Evolutionary conservation across 1,140 invertebrate species (phyloP).

Genomic region (Gryllus bimaculatus): DNA sequence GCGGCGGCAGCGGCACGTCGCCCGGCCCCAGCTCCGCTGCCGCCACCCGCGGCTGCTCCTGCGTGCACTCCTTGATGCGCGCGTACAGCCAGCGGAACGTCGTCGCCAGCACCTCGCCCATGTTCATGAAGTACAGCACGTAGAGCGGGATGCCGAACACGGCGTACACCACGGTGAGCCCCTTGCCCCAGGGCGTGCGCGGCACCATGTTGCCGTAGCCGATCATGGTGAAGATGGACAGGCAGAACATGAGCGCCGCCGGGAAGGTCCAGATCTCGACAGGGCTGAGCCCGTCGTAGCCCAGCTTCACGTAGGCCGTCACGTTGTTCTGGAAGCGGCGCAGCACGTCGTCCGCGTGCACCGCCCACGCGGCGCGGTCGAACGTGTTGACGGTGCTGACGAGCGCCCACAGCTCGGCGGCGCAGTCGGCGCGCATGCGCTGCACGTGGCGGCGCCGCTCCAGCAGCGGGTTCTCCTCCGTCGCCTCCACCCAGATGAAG

Average conservation of each 20-base stretch:
- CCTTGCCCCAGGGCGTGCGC: conserved; percentile 81
- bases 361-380: conserved; percentile 59
- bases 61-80: conserved; percentile 59
- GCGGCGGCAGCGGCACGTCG: conserved; percentile 31
- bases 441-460: conserved; percentile 33
- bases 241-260: conserved; percentile 74
- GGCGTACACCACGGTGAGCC: conserved; percentile 86
- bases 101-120: conserved; percentile 72
- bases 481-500: conserved; percentile 77
- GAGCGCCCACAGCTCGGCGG: conserved; percentile 60
- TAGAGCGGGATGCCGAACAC: conserved; percentile 91
- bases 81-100: conserved; percentile 46
- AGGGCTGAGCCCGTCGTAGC: conserved; percentile 64
- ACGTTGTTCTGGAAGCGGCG: conserved; percentile 61
- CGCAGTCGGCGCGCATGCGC: conserved; percentile 42
- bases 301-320: conserved; percentile 52
- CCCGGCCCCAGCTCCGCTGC: background rate
- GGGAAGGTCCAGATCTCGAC: conserved; percentile 74
- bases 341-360: conserved; percentile 54
- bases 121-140: conserved; percentile 79
- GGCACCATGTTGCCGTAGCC: conserved; percentile 93
- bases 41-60: conserved; percentile 29
- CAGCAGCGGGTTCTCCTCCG: conserved; percentile 48
- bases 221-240: conserved; percentile 85
- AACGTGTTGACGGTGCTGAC: conserved; percentile 64